Evolutionary conservation across 1,140 invertebrate species (phyloP).

Genomic region (Oncopodura yosiiana): DNA sequence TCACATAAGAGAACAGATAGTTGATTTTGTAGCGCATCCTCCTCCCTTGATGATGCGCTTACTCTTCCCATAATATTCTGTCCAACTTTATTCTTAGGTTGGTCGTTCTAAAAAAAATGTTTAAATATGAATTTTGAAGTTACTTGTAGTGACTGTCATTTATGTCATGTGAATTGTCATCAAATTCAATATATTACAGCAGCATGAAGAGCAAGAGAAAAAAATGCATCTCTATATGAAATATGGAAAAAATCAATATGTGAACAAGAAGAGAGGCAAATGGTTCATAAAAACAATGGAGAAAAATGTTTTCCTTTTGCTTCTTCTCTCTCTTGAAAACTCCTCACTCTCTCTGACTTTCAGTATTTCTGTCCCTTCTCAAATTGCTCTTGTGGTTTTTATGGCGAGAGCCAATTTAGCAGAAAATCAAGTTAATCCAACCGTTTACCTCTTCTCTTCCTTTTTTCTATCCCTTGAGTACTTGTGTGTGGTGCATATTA

Average conservation of each 20-base stretch:
- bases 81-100: no score
- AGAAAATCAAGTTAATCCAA: slow-evolving; percentile 36
- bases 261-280: slow-evolving; percentile 30
- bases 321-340: not conserved
- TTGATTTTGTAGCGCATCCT: no score
- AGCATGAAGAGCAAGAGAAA: no score
- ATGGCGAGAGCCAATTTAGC: slow-evolving; percentile 33
- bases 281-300: slow-evolving; percentile 35
- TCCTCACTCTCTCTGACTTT: not conserved
- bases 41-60: no score
- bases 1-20: no score
- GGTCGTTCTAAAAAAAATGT: no score
- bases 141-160: no score
- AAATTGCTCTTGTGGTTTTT: slow-evolving; percentile 34
- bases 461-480: slow-evolving; percentile 3
- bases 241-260: slow-evolving; percentile 5
- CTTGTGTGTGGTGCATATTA: not conserved
- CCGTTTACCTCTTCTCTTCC: slow-evolving; percentile 28
- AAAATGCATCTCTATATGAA: no score
- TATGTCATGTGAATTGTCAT: no score
- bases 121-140: no score
- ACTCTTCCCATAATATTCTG: no score
- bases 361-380: slow-evolving; percentile 5
- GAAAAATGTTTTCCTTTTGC: slow-evolving; percentile 1
- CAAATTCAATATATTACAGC: no score